Evolutionary conservation across 2,797 vertebrate species (phyloP).

Genomic region (Sphenopsis melanotis): DNA sequence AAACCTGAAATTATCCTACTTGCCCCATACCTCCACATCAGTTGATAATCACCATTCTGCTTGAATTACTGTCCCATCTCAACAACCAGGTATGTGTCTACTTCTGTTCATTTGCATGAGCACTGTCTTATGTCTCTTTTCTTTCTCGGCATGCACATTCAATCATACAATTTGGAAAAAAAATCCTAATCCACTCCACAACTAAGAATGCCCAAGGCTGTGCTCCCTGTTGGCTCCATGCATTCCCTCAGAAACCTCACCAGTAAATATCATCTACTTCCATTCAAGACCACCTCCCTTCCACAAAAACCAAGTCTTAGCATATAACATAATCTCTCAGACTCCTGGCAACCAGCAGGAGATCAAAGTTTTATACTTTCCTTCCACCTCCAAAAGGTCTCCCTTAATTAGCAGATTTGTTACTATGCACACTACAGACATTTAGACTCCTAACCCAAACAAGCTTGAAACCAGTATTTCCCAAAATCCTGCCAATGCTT

Average conservation of each 20-base stretch:
- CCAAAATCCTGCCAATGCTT: background rate
- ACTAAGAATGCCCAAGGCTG: background rate
- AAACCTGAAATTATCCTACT: background rate
- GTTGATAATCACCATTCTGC: background rate
- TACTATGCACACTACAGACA: background rate
- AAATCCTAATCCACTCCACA: background rate
- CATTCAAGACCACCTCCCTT: background rate
- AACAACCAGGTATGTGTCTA: background rate
- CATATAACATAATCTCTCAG: background rate
- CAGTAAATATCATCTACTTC: background rate
- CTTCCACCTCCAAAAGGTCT: background rate
- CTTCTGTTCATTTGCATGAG: background rate
- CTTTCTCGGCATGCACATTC: background rate
- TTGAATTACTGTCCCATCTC: background rate
- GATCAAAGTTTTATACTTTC: background rate
- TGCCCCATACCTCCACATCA: background rate
- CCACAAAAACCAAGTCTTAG: background rate
- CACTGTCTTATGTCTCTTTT: background rate
- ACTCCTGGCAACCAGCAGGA: background rate
- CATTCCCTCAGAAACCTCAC: background rate
- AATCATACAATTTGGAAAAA: background rate
- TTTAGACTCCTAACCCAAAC: background rate
- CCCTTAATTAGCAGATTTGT: background rate
- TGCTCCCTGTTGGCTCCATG: accelerated
- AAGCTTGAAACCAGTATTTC: background rate